Evolutionary conservation across 2,797 vertebrate species (phyloP), one percentile per base, ranked within the genome.

Genomic region (Sebastes matsubarae): DNA sequence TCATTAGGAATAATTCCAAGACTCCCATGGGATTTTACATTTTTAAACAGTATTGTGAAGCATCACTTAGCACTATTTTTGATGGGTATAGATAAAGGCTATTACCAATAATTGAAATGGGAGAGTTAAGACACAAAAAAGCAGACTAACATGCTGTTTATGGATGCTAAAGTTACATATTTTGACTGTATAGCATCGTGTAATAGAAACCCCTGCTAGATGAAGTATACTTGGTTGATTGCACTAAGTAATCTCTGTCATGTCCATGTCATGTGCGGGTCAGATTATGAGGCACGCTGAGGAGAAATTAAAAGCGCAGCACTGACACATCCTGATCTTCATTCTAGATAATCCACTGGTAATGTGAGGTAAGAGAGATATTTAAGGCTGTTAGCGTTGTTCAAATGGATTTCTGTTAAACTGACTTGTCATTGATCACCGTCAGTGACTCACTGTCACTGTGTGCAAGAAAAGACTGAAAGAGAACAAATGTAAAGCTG

Each of bases 221-320:
- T 38, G 46, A 70, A 70, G 46, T 12, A 11, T 64, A 38, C 42
- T 70, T 60, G 14, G 18, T 71, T 66, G 70, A 80, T 81, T 79
- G 61, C 72, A 65, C 58, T 12, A 13, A 75, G 58, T 84, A 73
- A 89, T 88, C 75, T 91, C 79, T 3, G 2, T 67, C 38, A 50
- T 80, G 81, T 82, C 75, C 64, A 57, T 74, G 84, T 70, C 64
- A 68, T 87, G 58, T 66, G 18, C 22, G 8, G 64, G 60, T 81
- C 82, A 88, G 82, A 93, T 86, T 94, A 87, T 83, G 74, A 81
- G 50, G 64, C 86, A 77, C 2, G 70, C 68, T 50, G 79, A 80
- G 60, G 73, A 88, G 83, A 92, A 89, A 89, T 90, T 84, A 92
- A 92, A 93, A 93, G 85, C 79, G 67, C 79, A 84, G 79, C 80